phyloP scores from a whole-genome alignment of 2,113 vertebrate species.

The Peromyscus leucopus region DNA sequence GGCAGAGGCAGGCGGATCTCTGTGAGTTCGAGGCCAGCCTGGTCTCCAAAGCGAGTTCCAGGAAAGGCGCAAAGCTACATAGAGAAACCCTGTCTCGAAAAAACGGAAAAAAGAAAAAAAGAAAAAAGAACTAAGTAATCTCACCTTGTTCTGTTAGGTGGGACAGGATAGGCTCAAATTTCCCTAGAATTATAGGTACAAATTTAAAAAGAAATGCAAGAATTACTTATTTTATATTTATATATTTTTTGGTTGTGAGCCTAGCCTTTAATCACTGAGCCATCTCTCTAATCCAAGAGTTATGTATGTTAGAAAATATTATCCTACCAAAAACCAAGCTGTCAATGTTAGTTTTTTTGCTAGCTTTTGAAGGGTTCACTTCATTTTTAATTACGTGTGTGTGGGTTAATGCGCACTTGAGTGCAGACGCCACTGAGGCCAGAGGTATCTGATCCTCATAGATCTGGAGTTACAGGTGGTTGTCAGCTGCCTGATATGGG shows the following conservation, averaged over 20 bases:
- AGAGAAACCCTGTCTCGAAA: too few species aligned
- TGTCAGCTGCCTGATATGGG: not conserved
- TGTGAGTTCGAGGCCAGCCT: too few species aligned
- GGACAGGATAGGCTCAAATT: not conserved
- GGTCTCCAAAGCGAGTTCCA: too few species aligned
- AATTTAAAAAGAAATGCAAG: not conserved
- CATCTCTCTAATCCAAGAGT: not conserved
- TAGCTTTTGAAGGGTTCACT: not conserved
- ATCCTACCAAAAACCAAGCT: not conserved
- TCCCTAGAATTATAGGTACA: not conserved
- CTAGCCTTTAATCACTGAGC: too few species aligned
- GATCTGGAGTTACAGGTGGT: not conserved
- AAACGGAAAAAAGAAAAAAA: not conserved
- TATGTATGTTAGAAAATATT: conserved; percentile 9
- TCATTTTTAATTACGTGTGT: not conserved
- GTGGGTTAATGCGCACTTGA: not conserved
- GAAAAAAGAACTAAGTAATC: not conserved
- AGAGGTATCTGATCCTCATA: not conserved
- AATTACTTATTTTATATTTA: not conserved
- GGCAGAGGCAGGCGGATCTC: too few species aligned
- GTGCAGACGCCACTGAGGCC: too few species aligned
- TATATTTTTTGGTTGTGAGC: too few species aligned
- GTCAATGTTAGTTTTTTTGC: not conserved
- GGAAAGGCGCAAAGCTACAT: too few species aligned
- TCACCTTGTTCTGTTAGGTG: not conserved